Evolutionary conservation across 2,888 invertebrate genomes (phyloP).

Genomic region (Oithona nana): DNA sequence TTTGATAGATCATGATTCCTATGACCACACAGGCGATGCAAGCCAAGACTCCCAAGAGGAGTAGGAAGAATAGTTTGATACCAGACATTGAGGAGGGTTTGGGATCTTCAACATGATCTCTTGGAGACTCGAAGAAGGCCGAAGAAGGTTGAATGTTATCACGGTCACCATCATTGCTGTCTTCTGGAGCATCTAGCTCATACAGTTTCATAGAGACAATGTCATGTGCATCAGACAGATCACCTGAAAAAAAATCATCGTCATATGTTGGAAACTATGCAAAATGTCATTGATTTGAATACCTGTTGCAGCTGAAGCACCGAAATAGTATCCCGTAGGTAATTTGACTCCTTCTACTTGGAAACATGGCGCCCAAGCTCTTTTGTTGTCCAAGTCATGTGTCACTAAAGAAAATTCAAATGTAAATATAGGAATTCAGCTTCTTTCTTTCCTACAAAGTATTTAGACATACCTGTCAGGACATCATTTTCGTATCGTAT

Average conservation of each 20-base stretch:
- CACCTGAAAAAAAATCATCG: constrained; percentile 3
- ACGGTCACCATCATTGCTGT: constrained; percentile 38
- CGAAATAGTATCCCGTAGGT: constrained; percentile 87
- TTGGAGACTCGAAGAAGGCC: constrained; percentile 66
- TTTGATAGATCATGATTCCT: constrained; percentile 81
- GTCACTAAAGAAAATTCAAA: constrained; percentile 3
- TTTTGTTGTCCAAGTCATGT: constrained; percentile 64
- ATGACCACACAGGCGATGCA: constrained; percentile 64
- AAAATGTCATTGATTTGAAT: constrained; percentile 34
- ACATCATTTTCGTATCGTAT: constrained; percentile 31
- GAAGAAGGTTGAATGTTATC: constrained; percentile 73
- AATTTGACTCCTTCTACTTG: constrained; percentile 66
- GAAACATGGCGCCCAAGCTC: constrained; percentile 85
- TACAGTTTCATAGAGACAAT: constrained; percentile 74
- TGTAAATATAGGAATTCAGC: too few species aligned
- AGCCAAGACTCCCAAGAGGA: constrained; percentile 62
- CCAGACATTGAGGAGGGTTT: constrained; percentile 70
- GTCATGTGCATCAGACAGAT: constrained; percentile 73
- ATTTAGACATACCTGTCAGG: constrained; percentile 9
- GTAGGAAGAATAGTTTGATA: constrained; percentile 68
- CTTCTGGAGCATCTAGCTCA: constrained; percentile 58
- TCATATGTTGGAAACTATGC: neutral
- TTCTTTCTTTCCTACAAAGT: too few species aligned
- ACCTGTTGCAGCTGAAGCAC: constrained; percentile 86
- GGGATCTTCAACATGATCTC: constrained; percentile 53